phyloP scores from a whole-genome alignment of 2,113 vertebrate species.

The Porphyrio hochstetteri region DNA sequence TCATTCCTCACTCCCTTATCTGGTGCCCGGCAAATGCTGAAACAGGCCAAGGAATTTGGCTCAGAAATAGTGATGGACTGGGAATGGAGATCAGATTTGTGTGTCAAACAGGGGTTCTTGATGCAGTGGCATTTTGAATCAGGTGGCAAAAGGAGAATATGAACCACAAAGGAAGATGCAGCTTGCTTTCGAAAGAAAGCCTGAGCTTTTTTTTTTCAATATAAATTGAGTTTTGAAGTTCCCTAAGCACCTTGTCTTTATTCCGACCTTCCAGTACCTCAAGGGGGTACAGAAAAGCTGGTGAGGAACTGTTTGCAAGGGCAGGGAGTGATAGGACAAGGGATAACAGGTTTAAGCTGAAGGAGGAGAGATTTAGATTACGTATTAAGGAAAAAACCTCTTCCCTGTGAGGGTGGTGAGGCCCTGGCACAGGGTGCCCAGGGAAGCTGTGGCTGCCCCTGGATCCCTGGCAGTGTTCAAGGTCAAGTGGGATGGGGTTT shows the following conservation, averaged over 20 bases:
- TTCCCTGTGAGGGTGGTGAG: too few species aligned
- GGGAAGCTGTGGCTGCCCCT: too few species aligned
- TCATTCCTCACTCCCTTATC: background rate
- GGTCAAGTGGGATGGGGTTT: too few species aligned
- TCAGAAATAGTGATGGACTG: background rate
- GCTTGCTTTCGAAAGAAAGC: background rate
- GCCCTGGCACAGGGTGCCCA: too few species aligned
- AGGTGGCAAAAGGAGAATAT: background rate
- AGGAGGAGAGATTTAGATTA: too few species aligned
- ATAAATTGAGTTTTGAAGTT: background rate
- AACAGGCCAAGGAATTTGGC: background rate
- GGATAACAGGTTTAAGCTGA: too few species aligned
- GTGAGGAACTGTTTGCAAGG: too few species aligned
- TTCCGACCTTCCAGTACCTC: background rate
- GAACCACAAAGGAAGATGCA: background rate
- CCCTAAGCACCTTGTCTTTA: background rate
- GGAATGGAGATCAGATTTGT: background rate
- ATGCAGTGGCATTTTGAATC: background rate
- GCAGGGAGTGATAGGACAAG: too few species aligned
- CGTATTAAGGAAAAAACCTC: too few species aligned
- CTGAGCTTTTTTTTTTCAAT: background rate
- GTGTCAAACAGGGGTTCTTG: background rate
- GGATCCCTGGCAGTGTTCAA: too few species aligned
- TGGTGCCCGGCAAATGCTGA: background rate
- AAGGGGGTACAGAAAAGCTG: too few species aligned